Evolutionary conservation across 2,888 invertebrate species (phyloP), one percentile per base, ranked within the genome.

Genomic region (Nesidiocoris tenuis): DNA sequence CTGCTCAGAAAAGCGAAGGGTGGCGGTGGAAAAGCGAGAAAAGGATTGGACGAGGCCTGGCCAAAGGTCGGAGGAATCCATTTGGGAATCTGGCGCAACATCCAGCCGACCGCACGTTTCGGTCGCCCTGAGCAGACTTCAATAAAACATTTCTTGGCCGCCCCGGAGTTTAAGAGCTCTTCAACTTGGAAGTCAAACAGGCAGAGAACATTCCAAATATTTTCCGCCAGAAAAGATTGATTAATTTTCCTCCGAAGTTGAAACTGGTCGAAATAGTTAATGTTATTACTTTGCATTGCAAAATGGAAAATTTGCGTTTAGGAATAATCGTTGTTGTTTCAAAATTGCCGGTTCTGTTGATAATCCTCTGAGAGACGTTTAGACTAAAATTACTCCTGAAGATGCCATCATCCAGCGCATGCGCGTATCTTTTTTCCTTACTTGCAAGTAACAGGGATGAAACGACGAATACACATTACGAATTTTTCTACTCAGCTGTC

Each of bases 71-170:
- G 63, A 21, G 23, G 68, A 68, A 68, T 68, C 23, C 57, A 68
- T 68, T 68, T 68, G 21, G 68, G 68, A 68, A 68, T 68, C 57
- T 39, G 12, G 39, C 68, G 55, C 68, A 68, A 39, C 68, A 68
- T 68, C 68, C 68, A 23, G 57, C 56, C 57, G 57, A 68, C 68
- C 68, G 68, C 68, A 68, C 23, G 56, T 56, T 68, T 18, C 56
- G 68, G 68, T 56, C 57, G 24, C 22, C 68, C 22, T 18, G 19
- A 16, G 7, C 22, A 2, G 22, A 68, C 68, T 68, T 68, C 68
- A 68, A 68, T 68, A 57, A 68, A 68, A 68, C 39, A 39, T 39
- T 39, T 39, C 39, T 39, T 39, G 39, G 39, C 39, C 12, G 39
- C 39, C 39, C 5, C 39, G 39, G 3, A 7, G 39, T 39, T 39